Evolutionary conservation across 2,888 invertebrate genomes (phyloP), one percentile per base, ranked within the genome.

Genomic region (Pharmacophagus antenor): DNA sequence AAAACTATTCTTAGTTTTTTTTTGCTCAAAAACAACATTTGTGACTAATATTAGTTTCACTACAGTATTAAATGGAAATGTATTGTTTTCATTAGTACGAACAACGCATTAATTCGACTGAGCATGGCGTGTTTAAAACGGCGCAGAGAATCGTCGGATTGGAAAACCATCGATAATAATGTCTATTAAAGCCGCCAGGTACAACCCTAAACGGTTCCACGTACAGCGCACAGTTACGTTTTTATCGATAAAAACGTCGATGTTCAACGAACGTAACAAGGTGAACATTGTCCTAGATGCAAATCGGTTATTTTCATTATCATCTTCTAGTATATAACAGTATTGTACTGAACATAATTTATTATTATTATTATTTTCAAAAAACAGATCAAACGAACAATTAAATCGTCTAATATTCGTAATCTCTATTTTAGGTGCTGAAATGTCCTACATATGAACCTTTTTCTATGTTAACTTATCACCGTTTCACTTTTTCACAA

Each of bases 211-310:
- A 56, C 46, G 3, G 44, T 50, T 42, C 18, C 50, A 31, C 37
- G 47, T 47, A 25, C 47, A 23, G 46, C 54, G 46, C 54, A 21
- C 20, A 8, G 44, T n/a, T 25, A 15, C n/a, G 25, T 53, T 57
- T 53, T 52, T 48, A 15, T 48, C 73, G 74, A 79, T 78, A 70
- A 62, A 63, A 62, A 65, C 69, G 56, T 63, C 64, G 62, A 64
- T 64, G 63, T 67, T 67, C 73, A 72, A 69, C 72, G 20, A 49
- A 23, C 42, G 53, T 48, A 48, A 22, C 31, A 23, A 10, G 7
- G 18, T n/a, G 7, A 46, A 58, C 31, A 46, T 4, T 21, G 46
- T 46, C 4, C 18, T 10, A 37, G 23, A 52, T 58, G 20, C 42
- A 44, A 44, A 27, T 57, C 21, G 18, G 20, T 57, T n/a, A 15